Conservation (phyloP, 2,797 vertebrate species). For the Varecia variegata region DNA sequence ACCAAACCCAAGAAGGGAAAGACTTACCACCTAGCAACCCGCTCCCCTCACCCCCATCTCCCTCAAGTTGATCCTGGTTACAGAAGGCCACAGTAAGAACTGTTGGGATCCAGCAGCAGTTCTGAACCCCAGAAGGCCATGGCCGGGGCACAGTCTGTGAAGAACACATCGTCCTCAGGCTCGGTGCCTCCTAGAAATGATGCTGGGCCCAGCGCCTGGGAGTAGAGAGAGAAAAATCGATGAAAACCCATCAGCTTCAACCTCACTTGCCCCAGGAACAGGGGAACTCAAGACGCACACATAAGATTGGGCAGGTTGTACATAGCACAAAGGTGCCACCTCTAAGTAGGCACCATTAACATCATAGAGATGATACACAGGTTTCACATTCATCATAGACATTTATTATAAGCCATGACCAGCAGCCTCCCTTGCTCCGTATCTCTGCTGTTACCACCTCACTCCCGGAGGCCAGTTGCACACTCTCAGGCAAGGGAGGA, state of each 20-base stretch:
- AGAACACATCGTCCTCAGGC: not conserved
- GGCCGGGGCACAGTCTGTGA: slow-evolving; percentile 82
- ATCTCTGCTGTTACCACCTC: not conserved
- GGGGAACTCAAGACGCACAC: not conserved
- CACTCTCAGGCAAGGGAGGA: not conserved
- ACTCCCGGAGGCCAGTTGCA: not conserved
- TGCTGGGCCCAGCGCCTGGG: not conserved
- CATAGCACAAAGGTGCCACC: not conserved
- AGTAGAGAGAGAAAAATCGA: not conserved
- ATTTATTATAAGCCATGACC: not conserved
- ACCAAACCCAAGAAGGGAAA: not conserved
- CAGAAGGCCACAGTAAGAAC: slow-evolving; percentile 51
- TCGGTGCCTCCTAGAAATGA: not conserved
- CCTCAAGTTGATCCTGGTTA: not conserved
- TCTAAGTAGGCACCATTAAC: not conserved
- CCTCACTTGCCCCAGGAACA: not conserved
- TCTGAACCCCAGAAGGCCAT: slow-evolving; percentile 75
- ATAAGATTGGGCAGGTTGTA: not conserved
- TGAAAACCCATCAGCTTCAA: not conserved
- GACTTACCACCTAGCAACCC: not conserved
- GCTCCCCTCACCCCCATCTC: not conserved
- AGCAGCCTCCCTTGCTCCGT: not conserved
- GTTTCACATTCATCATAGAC: not conserved
- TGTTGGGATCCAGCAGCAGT: slow-evolving; percentile 13
- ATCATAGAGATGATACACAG: too few species aligned